Evolutionary conservation across 2,888 invertebrate genomes (phyloP).

Genomic region (Pyrgus malvae): DNA sequence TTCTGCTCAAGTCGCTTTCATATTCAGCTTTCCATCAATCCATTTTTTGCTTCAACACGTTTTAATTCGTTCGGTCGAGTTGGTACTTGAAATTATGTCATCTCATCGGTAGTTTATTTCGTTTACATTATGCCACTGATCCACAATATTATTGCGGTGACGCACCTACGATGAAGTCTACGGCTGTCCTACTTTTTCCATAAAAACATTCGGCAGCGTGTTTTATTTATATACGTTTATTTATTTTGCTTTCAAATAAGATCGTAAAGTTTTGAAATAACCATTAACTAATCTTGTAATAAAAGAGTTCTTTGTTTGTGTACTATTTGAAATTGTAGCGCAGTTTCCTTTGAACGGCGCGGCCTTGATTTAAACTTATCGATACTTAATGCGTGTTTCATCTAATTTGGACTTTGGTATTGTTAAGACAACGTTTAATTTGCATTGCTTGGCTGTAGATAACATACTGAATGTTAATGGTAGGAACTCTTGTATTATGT

Average conservation of each 20-base stretch:
- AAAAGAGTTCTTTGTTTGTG: slow-evolving; percentile 12
- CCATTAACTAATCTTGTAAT: not conserved
- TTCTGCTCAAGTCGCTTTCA: too few species aligned
- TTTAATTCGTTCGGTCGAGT: too few species aligned
- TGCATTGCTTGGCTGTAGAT: slow-evolving; percentile 2
- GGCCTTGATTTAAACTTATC: slow-evolving; percentile 20
- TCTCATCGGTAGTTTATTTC: not conserved
- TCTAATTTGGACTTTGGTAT: slow-evolving; percentile 22
- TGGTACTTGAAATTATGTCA: not conserved
- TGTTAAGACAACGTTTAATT: slow-evolving; percentile 1
- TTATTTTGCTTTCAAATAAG: not conserved
- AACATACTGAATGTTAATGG: slow-evolving; percentile 3
- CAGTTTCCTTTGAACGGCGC: slow-evolving; percentile 17
- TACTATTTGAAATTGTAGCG: slow-evolving; percentile 19
- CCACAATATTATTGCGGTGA: slow-evolving; percentile 1
- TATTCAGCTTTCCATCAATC: too few species aligned
- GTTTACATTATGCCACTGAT: not conserved
- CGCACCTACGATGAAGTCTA: slow-evolving; percentile 9
- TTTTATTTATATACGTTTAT: not conserved
- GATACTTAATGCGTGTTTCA: not conserved
- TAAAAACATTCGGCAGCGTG: not conserved
- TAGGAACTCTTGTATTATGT: slow-evolving; percentile 7
- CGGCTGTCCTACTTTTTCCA: not conserved
- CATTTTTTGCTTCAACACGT: too few species aligned
- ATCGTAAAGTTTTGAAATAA: not conserved